Base-by-base conservation (phyloP, 2,113 vertebrate species). In the Cricetomys ansorgei region DNA sequence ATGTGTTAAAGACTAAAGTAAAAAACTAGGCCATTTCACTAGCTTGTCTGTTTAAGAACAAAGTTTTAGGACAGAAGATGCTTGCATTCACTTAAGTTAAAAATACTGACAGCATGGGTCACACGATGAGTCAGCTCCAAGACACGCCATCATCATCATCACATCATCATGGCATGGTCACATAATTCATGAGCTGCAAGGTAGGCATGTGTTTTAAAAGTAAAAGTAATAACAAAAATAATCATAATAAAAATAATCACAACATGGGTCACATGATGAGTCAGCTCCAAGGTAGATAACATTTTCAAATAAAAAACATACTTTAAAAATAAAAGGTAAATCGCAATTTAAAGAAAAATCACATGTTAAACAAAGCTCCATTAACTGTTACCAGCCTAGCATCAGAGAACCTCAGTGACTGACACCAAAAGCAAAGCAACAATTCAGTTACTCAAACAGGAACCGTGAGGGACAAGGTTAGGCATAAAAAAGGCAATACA, bases 21-120 rank as follows among this genome's bases (percentile, higher is more conserved):
- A 94, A 97, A 97, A 76, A 65, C 73, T 83, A 21, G 89, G 84
- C 89, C 94, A 96, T 97, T 97, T 95, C 83, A 89, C 75, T 72
- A 15, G 37, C 45, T 67, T 19, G 48, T 53, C 21, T 40, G 50
- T 40, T n/a, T n/a, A 55, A 25, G 21, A 65, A 45, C 43, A 25
- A 45, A 87, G 65, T 53, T 87, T 70, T 34, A 70, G 37, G 31
- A 55, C 50, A 72, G 34, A n/a, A 70, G 37, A 55, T 40, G 50
- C 15, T 55, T 31, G 21, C 50, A 72, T 40, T 27, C 21, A 88
- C 19, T 29, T 27, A 70, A 88, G 4, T 72, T 88, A 70, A 72
- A 45, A 87, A 87, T 13, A 25, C 3, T 37, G 16, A 55, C 34
- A 80, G 50, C 34, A 37, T 55, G 17, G 17, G 4, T 57, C 50